Percentiles rank a stretch among this genome's conserved stretches.
These are phyloP conservation scores for Zosterops borbonicus DNA, from an alignment of 2,113 vertebrate genomes.

Conservation along the genomic window DNA sequence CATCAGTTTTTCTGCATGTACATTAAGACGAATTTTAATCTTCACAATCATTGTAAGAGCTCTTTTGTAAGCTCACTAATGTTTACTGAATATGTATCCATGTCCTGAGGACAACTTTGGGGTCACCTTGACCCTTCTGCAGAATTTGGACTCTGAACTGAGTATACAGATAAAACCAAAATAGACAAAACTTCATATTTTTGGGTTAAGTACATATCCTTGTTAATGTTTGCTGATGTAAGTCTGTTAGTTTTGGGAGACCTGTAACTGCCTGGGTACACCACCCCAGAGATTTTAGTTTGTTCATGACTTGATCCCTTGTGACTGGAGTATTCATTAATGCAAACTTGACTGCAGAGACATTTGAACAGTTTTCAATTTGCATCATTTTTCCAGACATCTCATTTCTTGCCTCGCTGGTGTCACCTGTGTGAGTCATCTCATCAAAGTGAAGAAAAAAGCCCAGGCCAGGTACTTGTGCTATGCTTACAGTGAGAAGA, in stretches of 20 bases:
- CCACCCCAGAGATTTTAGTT: not conserved
- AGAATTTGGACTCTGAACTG: not conserved
- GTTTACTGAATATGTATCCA: not conserved
- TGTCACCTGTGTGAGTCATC: not conserved
- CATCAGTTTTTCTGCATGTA: not conserved
- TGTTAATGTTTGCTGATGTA: not conserved
- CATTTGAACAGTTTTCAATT: not conserved
- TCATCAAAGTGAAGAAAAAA: not conserved
- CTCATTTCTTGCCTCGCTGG: not conserved
- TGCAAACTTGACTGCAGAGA: not conserved
- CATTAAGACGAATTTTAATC: not conserved
- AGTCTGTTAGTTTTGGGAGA: not conserved
- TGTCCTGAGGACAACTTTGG: not conserved
- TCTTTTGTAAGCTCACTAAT: not conserved
- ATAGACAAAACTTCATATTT: not conserved
- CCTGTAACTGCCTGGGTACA: not conserved
- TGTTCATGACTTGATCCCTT: not conserved
- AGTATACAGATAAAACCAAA: not conserved
- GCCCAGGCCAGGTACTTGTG: not conserved
- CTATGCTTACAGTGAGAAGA: accelerated
- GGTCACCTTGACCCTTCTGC: not conserved
- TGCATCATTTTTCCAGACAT: not conserved
- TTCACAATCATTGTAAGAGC: not conserved
- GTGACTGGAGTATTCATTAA: not conserved
- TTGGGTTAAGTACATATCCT: not conserved